phyloP scores from a whole-genome alignment of 2,113 vertebrate genomes.

The Rhinoderma darwinii region DNA sequence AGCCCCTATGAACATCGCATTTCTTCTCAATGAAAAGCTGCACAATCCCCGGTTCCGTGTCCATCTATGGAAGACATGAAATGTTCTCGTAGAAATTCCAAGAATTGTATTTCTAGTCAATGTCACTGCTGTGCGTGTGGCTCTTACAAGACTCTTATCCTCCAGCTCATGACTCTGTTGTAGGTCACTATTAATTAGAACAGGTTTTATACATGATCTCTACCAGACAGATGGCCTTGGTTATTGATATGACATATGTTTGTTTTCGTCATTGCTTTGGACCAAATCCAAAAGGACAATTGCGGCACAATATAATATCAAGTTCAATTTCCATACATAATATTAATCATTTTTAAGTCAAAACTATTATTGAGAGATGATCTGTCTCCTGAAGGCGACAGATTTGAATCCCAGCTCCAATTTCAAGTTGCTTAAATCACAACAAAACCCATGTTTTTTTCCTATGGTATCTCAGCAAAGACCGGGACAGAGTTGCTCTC shows the following conservation, averaged over 20 bases:
- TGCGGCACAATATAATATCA: not conserved
- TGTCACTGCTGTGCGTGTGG: not conserved
- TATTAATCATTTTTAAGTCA: not conserved
- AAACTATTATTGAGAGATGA: no score
- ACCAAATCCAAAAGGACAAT: not conserved
- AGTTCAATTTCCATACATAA: not conserved
- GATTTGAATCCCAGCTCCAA: no score
- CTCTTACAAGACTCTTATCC: not conserved
- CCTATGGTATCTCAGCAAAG: no score
- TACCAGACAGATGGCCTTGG: not conserved
- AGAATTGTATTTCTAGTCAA: not conserved
- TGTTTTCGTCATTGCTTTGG: not conserved
- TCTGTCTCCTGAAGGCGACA: not conserved
- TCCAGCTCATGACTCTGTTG: not conserved
- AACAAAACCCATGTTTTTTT: no score
- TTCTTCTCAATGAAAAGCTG: not conserved
- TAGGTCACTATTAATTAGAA: not conserved
- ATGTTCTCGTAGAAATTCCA: not conserved
- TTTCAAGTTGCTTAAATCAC: no score
- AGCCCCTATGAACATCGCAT: not conserved
- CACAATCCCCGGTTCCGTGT: not conserved
- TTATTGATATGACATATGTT: not conserved
- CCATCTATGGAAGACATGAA: not conserved
- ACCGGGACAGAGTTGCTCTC: no score
- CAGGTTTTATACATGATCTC: not conserved